Base-by-base conservation (phyloP, 1,140 invertebrate genomes). In the Drosophila takahashii region DNA sequence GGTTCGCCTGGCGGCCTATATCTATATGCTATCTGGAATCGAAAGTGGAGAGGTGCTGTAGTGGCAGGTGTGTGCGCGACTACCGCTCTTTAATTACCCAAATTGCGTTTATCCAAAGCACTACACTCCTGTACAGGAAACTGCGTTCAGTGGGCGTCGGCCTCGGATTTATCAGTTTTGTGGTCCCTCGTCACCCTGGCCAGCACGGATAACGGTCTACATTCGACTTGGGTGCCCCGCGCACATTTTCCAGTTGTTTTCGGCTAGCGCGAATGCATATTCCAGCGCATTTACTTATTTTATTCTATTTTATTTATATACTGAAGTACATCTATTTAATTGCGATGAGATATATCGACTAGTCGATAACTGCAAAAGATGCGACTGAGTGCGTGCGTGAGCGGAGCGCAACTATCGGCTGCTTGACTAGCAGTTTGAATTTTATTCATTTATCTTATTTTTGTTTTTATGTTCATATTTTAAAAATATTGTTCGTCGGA, bases 281-380 rank as follows among this genome's bases (percentile, higher is more conserved):
- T 59, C 52, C 56, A 37, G 42, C 29, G 32, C 57, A 45, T 53
- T 51, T 41, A 72, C 37, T 51, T 60, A 83, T 59, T 83, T 89
- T 65, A 57, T 26, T 41, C 71, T 86, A 70, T 81, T 86, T 87
- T 85, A 86, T 86, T 83, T 83, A 83, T 86, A 77, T 87, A 66
- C 56, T 57, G 75, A 72, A 77, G 62, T 85, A 74, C 70, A 66
- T 67, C 29, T 39, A 69, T 69, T 70, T 69, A 58, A 54, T 64
- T 59, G 61, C 50, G 59, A 53, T 72, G 71, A 73, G 52, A 41
- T 44, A 34, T 44, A 47, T 57, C 39, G 47, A 26, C 15, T 57
- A 57, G 10, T 18, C 44, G 2, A 56, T 67, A 44, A 32, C 13
- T 54, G 27, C 41, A 18, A 37, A 11, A 22, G 13, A 8, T 56